A percentile compares a stretch with the other conserved stretches of the same genome.
phyloP scores from a whole-genome alignment of 2,888 invertebrate genomes.

The Prostheceraeus crozeri region DNA sequence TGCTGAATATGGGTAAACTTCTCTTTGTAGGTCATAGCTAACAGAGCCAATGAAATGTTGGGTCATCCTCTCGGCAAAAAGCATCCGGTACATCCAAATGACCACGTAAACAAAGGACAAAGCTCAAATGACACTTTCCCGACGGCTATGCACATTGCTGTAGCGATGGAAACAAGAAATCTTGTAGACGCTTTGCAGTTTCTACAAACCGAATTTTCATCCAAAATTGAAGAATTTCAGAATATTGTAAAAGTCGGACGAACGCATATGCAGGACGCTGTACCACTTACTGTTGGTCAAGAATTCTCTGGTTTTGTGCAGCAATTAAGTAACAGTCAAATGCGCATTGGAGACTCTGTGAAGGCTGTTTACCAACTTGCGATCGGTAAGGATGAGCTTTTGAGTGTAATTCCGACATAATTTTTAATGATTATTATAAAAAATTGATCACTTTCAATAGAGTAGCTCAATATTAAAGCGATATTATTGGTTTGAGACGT shows the following conservation, averaged over 20 bases:
- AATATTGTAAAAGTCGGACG: constrained; percentile 91
- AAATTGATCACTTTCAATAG: no score
- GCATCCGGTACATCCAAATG: constrained; percentile 91
- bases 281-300: constrained; percentile 87
- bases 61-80: constrained; percentile 86
- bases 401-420: no score
- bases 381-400: no score
- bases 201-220: constrained; percentile 67
- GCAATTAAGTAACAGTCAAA: constrained; percentile 76
- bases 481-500: no score
- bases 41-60: constrained; percentile 77
- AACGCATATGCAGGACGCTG: constrained; percentile 74
- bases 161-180: constrained; percentile 72
- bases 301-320: constrained; percentile 88
- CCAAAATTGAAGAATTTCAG: constrained; percentile 73
- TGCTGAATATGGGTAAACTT: no score
- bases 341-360: constrained; percentile 70
- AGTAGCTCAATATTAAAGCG: no score
- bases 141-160: constrained; percentile 96
- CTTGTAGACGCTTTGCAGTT: constrained; percentile 73
- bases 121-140: constrained; percentile 98
- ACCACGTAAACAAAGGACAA: constrained; percentile 92
- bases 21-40: no score
- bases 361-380: constrained; percentile 82
- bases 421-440: no score